Evolutionary conservation across 2,797 vertebrate species (phyloP), one percentile per base, ranked within the genome.

Genomic region (Scomberomorus guttatus): DNA sequence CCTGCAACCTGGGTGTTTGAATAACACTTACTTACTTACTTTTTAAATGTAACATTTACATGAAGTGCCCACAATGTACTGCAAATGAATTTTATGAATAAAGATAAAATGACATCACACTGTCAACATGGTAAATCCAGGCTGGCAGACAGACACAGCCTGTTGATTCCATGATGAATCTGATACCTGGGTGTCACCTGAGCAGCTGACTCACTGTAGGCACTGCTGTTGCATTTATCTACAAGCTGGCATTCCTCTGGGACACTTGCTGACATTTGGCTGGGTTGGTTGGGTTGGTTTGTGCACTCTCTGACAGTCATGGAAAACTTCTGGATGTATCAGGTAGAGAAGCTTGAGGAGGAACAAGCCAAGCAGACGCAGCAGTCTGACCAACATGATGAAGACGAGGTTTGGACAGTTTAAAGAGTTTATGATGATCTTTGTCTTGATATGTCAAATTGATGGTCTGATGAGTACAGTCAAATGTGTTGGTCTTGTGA

Each of bases 311-410:
- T 42, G 3, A 39, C n/a, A 73, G 34, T 17, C 39, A 94, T 94
- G 93, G 93, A 94, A 58, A 94, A 94, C 72, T 93, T 85, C 48
- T 94, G 92, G 92, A 93, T 93, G 42, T 90, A 88, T 83, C 93
- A 93, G 55, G 86, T 85, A 14, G 93, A 94, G 61, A 92, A 90
- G 75, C 63, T 87, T 8, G 90, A 91, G 73, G 90, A 93, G 72
- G 82, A 91, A 42, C 71, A 89, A 42, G 83, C 59, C 34, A 79
- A 61, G 46, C 73, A 79, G 83, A 22, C 64, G 57, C 56, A 39
- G 17, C 66, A 77, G 44, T 5, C 32, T 2, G 73, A 84, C 0
- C 46, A 7, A 5, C 76, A 50, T 1, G 70, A 72, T 10, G 73
- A 29, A 64, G 77, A 82, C 1, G 85, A 93, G 93, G 92, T 93